Base-by-base conservation (phyloP, 2,888 invertebrate genomes). In the Sphaerophoria taeniata region DNA sequence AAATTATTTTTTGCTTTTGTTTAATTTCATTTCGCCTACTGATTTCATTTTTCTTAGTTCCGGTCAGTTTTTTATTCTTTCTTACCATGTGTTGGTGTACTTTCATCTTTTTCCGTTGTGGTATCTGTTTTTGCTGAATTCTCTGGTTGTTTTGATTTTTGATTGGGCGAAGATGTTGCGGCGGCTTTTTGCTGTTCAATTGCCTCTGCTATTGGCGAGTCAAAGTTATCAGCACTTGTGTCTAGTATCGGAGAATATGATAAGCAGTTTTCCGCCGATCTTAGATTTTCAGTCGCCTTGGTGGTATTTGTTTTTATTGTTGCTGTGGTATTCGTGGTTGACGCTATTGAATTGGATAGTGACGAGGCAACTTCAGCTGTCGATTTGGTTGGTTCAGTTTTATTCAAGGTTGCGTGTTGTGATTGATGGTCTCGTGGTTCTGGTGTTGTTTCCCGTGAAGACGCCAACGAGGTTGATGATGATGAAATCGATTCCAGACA, bases 401-500 rank as follows among this genome's bases (percentile, higher is more conserved):
- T 85, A 36, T 76, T 85, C 12, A 73, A 72, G 3, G 71, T 51
- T 33, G 39, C 5, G 11, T 75, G 79, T 55, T 75, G 73, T 63
- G 69, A 56, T 45, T 45, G 36, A n/a, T 71, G 72, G 0, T 81
- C 81, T 47, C 84, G 84, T 11, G 88, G 88, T 39, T 89, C 89
- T 6, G 89, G 89, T 78, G 88, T 89, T 47, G 89, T 87, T 76
- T 89, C 89, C 6, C 89, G 87, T 4, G 89, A 89, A 12, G 89
- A 89, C 34, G 88, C 87, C 80, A 89, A 87, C 16, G 89, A 89
- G 55, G 89, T 89, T 12, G 90, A 89, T 24, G 89, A 88, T 34
- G 87, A 88, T 65, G 88, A 88, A 74, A 87, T 89, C 53, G 89
- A 89, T 77, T 90, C 89, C 5, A 90, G 81, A 75, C 89, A 89